Conservation (phyloP, 2,797 vertebrate genomes). For the Arrhamphus sclerolepis region DNA sequence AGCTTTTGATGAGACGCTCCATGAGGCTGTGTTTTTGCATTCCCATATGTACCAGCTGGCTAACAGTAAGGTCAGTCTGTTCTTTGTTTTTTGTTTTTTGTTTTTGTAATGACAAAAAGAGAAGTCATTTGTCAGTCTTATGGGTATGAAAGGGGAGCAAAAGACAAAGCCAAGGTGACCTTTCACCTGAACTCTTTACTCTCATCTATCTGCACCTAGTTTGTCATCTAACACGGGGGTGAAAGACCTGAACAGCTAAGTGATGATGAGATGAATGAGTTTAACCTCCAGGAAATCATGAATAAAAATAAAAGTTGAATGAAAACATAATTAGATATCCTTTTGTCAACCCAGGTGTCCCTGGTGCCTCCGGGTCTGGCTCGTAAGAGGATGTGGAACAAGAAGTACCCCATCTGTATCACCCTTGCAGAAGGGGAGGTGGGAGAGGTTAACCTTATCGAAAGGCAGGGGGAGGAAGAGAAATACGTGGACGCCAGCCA, state of each 20-base stretch:
- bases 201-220: slow-evolving; percentile 47
- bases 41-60: slow-evolving; percentile 77
- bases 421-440: slow-evolving; percentile 66
- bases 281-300: slow-evolving; percentile 6
- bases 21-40: slow-evolving; percentile 72
- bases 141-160: slow-evolving; percentile 4
- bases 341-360: slow-evolving; percentile 73
- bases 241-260: slow-evolving; percentile 45
- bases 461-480: slow-evolving; percentile 56
- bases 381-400: slow-evolving; percentile 89
- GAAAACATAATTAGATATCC: too few species aligned
- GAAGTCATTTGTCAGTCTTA: not conserved
- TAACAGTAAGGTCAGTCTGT: slow-evolving; percentile 81
- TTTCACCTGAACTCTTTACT: slow-evolving; percentile 38
- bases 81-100: too few species aligned
- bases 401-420: slow-evolving; percentile 89
- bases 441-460: slow-evolving; percentile 37
- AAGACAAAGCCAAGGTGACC: slow-evolving; percentile 40
- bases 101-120: not conserved
- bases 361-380: slow-evolving; percentile 84
- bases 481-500: slow-evolving; percentile 20
- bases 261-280: slow-evolving; percentile 50
- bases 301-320: not conserved
- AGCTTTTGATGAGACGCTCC: slow-evolving; percentile 76
- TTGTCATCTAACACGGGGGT: slow-evolving; percentile 57